Base-by-base conservation (phyloP, 2,797 vertebrate species). In the Microctenopoma steveboyesi region DNA sequence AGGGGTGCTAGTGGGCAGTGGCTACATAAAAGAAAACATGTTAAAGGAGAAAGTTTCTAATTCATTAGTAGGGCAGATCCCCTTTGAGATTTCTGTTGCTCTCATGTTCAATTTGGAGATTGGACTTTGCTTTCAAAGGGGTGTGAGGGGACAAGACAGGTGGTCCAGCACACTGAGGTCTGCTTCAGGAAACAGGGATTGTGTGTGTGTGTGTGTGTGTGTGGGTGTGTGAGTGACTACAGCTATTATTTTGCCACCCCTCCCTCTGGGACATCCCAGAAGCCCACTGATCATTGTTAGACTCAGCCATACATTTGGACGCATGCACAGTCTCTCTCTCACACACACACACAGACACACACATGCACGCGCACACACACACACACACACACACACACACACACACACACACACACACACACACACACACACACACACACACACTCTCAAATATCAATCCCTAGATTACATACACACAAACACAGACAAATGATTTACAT, bases 101-200 rank as follows among this genome's bases (percentile, higher is more conserved):
- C 91, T 90, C 77, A 75, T 90, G 89, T 92, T 92, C 93, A 93
- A 93, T 94, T 92, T 94, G 82, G 87, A 91, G 83, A 94, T 94
- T 92, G 89, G 87, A 82, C 86, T 87, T 79, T 65, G 81, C 90
- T 91, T 91, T 89, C 77, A 88, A 85, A 90, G 72, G 76, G 82
- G 75, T 89, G 83, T 84, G 79, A 79, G 80, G 76, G 62, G 76
- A 87, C 76, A 25, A 78, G 88, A 85, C 87, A 83, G 86, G 86
- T 86, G 91, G 83, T 83, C 78, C 55, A 35, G 68, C 76, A 62
- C 65, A 50, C 48, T 12, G 39, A 78, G 86, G 81, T 85, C 86
- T 82, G 64, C 84, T 62, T 55, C 62, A 76, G 56, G 70, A 78
- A 76, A 76, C 66, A 6, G 40, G 28, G 30, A 16, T 5, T 69